Evolutionary conservation across 2,888 invertebrate species (phyloP), one percentile per base, ranked within the genome.

Genomic region (Baccha elongata): DNA sequence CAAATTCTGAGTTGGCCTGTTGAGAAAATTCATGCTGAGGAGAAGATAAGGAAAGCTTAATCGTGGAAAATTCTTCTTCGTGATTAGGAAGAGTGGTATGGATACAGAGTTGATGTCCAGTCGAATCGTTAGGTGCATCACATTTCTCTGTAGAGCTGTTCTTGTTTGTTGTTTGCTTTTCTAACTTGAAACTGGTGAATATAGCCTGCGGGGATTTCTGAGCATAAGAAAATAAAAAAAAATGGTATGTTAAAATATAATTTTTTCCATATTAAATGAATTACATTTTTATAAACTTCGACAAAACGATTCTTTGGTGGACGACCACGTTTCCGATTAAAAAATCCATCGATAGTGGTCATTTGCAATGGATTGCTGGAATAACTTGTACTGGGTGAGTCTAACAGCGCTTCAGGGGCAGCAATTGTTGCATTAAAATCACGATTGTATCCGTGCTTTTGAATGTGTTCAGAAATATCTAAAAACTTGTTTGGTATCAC

Each of bases 241-340:
- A 15, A 1, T 26, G 5, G 7, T n/a, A 23, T 23, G 3, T 35
- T 11, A 35, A 3, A 8, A 35, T 62, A 64, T 53, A 15, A 37
- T 40, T 42, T 7, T 17, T 19, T 1, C 35, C 32, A 21, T 50
- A 26, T 8, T 13, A 8, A 46, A 3, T 21, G 1, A 21, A 1
- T 93, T 91, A 95, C 94, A 88, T 95, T 95, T 94, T 96, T 96
- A 94, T 96, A 97, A 83, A 97, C 96, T 93, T 97, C 97, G 42
- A 97, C 97, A 11, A 97, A 95, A 0, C 97, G 93, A 90, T 98
- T 98, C 91, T 99, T 99, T 11, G 98, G 98, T n/a, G 99, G 99
- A 80, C 99, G 93, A 48, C 99, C 98, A 29, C 98, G 93, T 88
- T 98, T 97, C 78, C 98, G 93, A 89, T 97, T 95, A 88, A 97